Conservation (phyloP, 2,797 vertebrate genomes). For the Psittacula echo region DNA sequence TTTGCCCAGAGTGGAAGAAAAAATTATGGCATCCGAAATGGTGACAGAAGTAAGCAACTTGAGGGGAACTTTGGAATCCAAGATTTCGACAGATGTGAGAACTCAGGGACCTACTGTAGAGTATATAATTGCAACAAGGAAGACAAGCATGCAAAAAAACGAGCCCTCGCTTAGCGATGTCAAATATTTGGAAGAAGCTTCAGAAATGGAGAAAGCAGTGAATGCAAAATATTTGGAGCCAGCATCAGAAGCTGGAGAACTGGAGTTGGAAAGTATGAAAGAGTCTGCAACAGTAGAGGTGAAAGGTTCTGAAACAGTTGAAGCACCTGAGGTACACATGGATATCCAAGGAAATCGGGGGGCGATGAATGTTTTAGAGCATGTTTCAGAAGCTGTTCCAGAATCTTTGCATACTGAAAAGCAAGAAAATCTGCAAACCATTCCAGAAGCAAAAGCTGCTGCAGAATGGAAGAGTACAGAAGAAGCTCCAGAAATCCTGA, state of each 20-base stretch:
- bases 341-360: background rate
- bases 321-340: background rate
- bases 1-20: background rate
- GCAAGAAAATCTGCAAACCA: background rate
- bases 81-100: background rate
- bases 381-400: background rate
- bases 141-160: background rate
- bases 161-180: background rate
- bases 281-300: background rate
- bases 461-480: slow-evolving; percentile 11
- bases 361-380: background rate
- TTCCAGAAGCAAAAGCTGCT: background rate
- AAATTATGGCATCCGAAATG: background rate
- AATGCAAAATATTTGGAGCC: background rate
- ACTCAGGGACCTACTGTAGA: slow-evolving; percentile 42
- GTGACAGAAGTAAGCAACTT: background rate
- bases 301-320: background rate
- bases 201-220: background rate
- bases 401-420: background rate
- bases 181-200: background rate
- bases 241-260: background rate
- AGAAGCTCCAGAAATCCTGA: background rate
- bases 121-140: background rate
- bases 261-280: background rate
- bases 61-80: background rate